Evolutionary conservation across 92 coral and sea anemone genomes (phyloP).

Genomic region (Parazoanthus atlanticus): DNA sequence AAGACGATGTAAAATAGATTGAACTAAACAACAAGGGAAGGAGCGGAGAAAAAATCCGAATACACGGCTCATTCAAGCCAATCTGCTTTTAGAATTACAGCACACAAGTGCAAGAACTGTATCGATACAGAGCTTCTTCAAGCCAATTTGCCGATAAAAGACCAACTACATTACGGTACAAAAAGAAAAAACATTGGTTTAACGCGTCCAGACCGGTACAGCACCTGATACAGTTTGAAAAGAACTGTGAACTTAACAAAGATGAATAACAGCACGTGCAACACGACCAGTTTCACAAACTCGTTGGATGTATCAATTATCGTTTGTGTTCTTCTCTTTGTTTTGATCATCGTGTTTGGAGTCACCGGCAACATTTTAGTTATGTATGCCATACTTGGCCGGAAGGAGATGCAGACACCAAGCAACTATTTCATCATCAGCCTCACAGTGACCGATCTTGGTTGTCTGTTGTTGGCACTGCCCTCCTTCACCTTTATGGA

Average conservation of each 20-base stretch:
- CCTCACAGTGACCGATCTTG: slow-evolving; percentile 20
- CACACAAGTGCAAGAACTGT: too few species aligned
- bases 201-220: too few species aligned
- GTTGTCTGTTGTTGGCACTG: not conserved
- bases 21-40: too few species aligned
- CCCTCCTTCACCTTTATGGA: not conserved
- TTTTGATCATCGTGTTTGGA: not conserved
- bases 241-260: not conserved
- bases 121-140: too few species aligned
- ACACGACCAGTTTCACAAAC: not conserved
- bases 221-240: too few species aligned
- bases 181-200: too few species aligned
- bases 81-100: too few species aligned
- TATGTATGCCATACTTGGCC: not conserved
- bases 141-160: too few species aligned
- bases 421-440: slow-evolving; percentile 35
- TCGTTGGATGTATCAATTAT: not conserved
- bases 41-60: too few species aligned
- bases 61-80: too few species aligned
- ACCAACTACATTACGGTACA: too few species aligned
- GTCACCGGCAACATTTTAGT: not conserved
- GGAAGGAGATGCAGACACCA: slow-evolving; percentile 30
- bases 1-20: too few species aligned
- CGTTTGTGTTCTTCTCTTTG: not conserved
- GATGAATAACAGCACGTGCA: slow-evolving; percentile 14